A percentile compares a stretch with the other conserved stretches of the same genome.
phyloP scores from a whole-genome alignment of 2,113 vertebrate genomes.

The Cariama cristata region DNA sequence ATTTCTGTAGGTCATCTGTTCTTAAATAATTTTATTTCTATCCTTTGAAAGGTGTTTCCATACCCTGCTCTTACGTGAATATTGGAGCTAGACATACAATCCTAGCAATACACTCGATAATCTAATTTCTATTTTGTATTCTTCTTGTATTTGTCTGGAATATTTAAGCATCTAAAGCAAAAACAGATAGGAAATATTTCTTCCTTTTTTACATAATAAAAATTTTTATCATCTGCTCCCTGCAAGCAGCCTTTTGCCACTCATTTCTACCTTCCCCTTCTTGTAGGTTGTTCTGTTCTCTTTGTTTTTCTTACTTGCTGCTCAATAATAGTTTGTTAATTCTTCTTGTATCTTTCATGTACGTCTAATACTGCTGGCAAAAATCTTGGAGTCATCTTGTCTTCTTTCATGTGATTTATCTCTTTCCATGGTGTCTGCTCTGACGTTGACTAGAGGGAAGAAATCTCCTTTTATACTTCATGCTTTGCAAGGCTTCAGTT shows the following conservation, averaged over 20 bases:
- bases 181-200: not conserved
- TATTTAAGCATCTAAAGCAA: not conserved
- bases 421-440: not conserved
- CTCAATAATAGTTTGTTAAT: not conserved
- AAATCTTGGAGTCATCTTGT: not conserved
- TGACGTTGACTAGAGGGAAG: not conserved
- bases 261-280: not conserved
- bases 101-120: not conserved
- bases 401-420: not conserved
- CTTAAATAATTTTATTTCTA: not conserved
- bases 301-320: not conserved
- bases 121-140: not conserved
- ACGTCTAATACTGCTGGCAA: not conserved
- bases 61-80: not conserved
- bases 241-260: not conserved
- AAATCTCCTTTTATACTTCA: not conserved
- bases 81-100: not conserved
- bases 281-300: not conserved
- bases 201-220: too few relatives aligned
- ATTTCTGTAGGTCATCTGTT: not conserved
- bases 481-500: not conserved
- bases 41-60: not conserved
- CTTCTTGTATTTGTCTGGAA: not conserved
- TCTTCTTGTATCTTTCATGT: not conserved
- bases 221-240: not conserved